A percentile compares a stretch with the other conserved stretches of the same genome.
These are phyloP conservation scores for Ictidomys tridecemlineatus DNA, from an alignment of 2,113 vertebrate genomes.

Conservation along the genomic window DNA sequence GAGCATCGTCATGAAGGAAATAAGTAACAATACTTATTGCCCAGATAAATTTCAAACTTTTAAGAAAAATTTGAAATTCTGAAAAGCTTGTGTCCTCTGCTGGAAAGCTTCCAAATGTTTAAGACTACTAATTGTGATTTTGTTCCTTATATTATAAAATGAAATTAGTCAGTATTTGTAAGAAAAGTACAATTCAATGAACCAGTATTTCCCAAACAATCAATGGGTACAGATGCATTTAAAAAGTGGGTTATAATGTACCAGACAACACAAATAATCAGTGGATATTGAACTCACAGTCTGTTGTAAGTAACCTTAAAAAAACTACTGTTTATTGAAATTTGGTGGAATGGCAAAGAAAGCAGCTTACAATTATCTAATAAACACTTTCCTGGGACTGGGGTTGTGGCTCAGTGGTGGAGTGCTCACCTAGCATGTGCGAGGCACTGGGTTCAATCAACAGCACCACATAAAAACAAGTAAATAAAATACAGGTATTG, in stretches of 20 bases:
- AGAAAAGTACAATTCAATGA: not conserved
- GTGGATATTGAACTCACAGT: not conserved
- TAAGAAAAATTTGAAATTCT: slow-evolving; percentile 15
- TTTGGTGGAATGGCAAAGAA: not conserved
- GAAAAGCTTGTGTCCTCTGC: not conserved
- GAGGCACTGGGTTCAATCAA: too few species aligned
- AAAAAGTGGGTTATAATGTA: not conserved
- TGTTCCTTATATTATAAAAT: not conserved
- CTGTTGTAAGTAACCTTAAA: not conserved
- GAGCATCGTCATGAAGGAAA: not conserved
- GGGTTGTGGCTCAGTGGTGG: too few species aligned
- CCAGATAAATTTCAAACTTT: not conserved
- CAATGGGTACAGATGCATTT: not conserved
- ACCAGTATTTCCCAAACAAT: not conserved
- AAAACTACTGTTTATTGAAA: not conserved
- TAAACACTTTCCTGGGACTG: too few species aligned
- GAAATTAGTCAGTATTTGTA: slow-evolving; percentile 15
- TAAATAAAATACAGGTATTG: too few species aligned
- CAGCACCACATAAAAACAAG: too few species aligned
- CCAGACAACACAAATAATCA: not conserved
- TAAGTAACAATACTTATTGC: not conserved
- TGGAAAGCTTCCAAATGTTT: not conserved
- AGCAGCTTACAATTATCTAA: too few species aligned
- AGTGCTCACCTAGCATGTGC: too few species aligned
- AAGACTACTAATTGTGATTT: not conserved